Evolutionary conservation across 2,888 invertebrate species (phyloP).

Genomic region (Uropetala carovei): DNA sequence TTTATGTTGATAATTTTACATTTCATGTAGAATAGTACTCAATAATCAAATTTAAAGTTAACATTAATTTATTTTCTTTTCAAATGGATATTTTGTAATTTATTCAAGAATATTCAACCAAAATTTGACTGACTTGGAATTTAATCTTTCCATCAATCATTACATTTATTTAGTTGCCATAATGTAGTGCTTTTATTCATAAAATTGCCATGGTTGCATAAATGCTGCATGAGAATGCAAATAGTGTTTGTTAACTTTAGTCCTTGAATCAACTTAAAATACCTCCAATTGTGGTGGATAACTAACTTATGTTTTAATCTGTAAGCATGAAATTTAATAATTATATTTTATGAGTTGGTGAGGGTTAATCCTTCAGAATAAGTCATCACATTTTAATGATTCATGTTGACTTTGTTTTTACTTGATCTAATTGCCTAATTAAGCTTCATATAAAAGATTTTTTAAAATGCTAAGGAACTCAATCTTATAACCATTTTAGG

Average conservation of each 20-base stretch:
- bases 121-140: background rate
- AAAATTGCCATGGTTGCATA: slow-evolving; percentile 33
- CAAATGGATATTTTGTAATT: background rate
- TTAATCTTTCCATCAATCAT: too few species aligned
- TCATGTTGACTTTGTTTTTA: too few species aligned
- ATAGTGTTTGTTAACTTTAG: background rate
- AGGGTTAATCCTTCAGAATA: background rate
- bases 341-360: background rate
- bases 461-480: too few species aligned
- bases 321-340: background rate
- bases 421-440: too few species aligned
- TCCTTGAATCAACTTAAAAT: slow-evolving; percentile 38
- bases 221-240: slow-evolving; percentile 40
- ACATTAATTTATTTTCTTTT: background rate
- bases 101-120: background rate
- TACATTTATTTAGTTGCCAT: slow-evolving; percentile 6
- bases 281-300: slow-evolving; percentile 33
- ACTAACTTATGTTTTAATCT: background rate
- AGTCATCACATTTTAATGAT: background rate
- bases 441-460: too few species aligned
- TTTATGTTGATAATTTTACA: background rate
- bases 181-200: background rate
- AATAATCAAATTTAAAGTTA: background rate
- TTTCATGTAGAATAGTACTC: background rate
- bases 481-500: background rate